phyloP scores from a whole-genome alignment of 2,888 invertebrate genomes.

The Drosophila atroscutellata region DNA sequence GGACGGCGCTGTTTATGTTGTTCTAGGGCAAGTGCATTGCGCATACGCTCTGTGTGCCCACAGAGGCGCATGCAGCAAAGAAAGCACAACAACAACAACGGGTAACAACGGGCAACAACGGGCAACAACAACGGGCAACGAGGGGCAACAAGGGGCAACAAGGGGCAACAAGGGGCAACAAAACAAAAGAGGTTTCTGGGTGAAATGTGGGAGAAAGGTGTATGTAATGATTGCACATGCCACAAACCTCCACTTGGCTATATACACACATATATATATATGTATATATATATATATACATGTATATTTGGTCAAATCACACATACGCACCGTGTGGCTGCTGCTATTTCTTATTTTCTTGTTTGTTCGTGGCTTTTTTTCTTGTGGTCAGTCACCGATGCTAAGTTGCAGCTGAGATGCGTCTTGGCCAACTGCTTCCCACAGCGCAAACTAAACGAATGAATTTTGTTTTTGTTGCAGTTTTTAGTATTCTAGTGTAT shows the following conservation, averaged over 20 bases:
- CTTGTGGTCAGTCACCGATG: slow-evolving; percentile 52
- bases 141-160: neutral
- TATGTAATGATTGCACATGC: slow-evolving; percentile 28
- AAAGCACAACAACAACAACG: slow-evolving; percentile 13
- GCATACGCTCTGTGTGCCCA: slow-evolving; percentile 43
- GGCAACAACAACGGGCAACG: neutral
- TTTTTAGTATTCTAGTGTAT: slow-evolving; percentile 42
- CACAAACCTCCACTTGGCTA: slow-evolving; percentile 24
- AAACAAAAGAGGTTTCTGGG: neutral
- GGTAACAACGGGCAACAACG: slow-evolving; percentile 1
- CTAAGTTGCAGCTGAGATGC: slow-evolving; percentile 48
- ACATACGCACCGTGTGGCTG: slow-evolving; percentile 43
- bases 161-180: neutral
- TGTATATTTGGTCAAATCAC: slow-evolving; percentile 24
- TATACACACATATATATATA: neutral
- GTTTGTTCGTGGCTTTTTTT: neutral
- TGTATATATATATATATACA: neutral
- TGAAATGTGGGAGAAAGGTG: slow-evolving; percentile 14
- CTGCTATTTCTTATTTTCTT: neutral
- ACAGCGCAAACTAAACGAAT: slow-evolving; percentile 63
- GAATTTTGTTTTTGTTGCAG: slow-evolving; percentile 63
- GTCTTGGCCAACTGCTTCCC: slow-evolving; percentile 72
- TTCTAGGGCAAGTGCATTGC: slow-evolving; percentile 54
- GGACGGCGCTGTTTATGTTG: slow-evolving; percentile 8
- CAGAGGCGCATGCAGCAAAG: slow-evolving; percentile 16